Evolutionary conservation across 1,140 invertebrate genomes (phyloP), one percentile per base, ranked within the genome.

Genomic region (Calephelis virginiensis): DNA sequence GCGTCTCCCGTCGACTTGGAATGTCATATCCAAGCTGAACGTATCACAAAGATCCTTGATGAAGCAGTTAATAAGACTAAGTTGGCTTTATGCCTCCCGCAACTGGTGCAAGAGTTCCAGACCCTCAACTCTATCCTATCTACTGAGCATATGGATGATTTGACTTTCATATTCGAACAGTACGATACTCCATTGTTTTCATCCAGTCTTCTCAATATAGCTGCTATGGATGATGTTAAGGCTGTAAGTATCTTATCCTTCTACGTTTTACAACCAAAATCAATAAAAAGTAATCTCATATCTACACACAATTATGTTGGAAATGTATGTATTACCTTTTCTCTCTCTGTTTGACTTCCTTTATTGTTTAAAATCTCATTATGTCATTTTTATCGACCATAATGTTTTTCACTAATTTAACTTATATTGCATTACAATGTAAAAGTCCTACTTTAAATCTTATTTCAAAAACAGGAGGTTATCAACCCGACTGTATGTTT

Each of bases 1-100:
- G 75, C 85, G 0, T 89, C 89, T 6, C 89, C 89, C 7, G 82
- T 91, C 49, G 90, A 92, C 68, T 63, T 92, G 68, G 90, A 92
- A 77, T 90, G 89, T 38, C 79, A 86, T 64, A 91, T 92, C 40
- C 90, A 92, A 80, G 81, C 83, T 5, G 90, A 92, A 66, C 75
- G 91, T 9, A 89, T 92, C 56, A 88, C 83, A 0, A 87, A 90
- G 63, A 91, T 92, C 46, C 62, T 92, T 7, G 83, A 86, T 66
- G 90, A 91, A 63, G 77, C 81, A 0, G 78, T 92, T 11, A 84
- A 83, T 65, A 91, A 89, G 67, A 86, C 85, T 7, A 91, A 86
- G 67, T 66, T 92, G 11, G 80, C 84, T 28, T 67, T 92, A 2
- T 90, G 86, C 60, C 73, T 91, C 0, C 85, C 86, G 0, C 69